phyloP scores from a whole-genome alignment of 2,113 vertebrate genomes.

The Osmerus eperlanus region DNA sequence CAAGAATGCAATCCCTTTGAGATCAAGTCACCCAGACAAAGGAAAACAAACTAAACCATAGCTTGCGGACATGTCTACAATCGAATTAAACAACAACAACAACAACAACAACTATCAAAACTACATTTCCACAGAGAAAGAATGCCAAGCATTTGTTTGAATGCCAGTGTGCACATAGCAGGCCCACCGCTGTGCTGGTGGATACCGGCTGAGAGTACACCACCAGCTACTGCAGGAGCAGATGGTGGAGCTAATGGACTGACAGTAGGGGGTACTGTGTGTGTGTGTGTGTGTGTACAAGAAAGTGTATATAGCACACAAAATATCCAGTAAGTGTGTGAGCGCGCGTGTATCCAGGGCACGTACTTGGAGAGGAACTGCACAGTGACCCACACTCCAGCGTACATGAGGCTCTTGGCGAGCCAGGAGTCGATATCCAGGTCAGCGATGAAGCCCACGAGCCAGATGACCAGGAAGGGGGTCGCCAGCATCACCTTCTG shows the following conservation, averaged over 20 bases:
- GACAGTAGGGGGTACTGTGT: neutral
- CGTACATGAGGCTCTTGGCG: constrained; percentile 95
- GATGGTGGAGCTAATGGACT: constrained; percentile 19
- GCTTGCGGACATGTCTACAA: constrained; percentile 13
- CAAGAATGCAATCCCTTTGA: constrained; percentile 2
- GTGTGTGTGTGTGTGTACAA: neutral
- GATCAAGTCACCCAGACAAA: constrained; percentile 3
- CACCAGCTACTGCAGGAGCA: constrained; percentile 17
- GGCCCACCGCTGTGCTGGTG: neutral
- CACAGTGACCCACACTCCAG: constrained; percentile 90
- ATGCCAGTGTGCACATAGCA: constrained; percentile 4
- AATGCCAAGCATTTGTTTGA: constrained; percentile 30
- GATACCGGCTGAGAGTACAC: neutral
- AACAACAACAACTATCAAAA: neutral
- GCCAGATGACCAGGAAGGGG: constrained; percentile 98
- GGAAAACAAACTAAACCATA: constrained; percentile 7
- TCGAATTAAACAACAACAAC: neutral
- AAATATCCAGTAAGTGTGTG: neutral
- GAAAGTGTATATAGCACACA: too few relatives aligned
- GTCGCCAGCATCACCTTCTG: constrained; percentile 99
- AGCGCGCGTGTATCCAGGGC: neutral
- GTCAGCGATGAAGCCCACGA: constrained; percentile 97
- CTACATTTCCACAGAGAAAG: neutral
- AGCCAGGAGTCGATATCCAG: constrained; percentile 98
- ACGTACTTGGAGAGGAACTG: constrained; percentile 99